Evolutionary conservation across 2,797 vertebrate species (phyloP).

Genomic region (Myripristis murdjan): DNA sequence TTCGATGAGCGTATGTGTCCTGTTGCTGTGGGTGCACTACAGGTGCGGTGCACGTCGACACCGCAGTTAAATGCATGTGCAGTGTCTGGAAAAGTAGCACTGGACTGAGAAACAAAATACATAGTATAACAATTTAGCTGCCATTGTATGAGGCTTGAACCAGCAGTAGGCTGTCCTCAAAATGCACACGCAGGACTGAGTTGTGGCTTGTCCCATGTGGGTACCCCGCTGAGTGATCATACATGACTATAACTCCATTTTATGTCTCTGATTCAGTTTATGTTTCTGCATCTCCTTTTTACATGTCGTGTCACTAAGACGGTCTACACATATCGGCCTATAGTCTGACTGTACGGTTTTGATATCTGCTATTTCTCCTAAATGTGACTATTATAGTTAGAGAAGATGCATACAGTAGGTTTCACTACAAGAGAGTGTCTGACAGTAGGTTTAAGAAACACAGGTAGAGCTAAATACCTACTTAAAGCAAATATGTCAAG

Average conservation of each 20-base stretch:
- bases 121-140: constrained; percentile 85
- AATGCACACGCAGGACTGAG: constrained; percentile 74
- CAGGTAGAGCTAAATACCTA: constrained; percentile 56
- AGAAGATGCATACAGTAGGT: constrained; percentile 40
- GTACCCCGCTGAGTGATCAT: constrained; percentile 50
- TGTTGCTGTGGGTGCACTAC: constrained; percentile 62
- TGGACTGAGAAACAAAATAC: constrained; percentile 75
- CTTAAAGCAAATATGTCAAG: constrained; percentile 60
- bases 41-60: constrained; percentile 49
- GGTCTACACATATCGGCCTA: constrained; percentile 21
- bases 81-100: constrained; percentile 66
- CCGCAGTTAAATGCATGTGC: constrained; percentile 77
- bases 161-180: constrained; percentile 68
- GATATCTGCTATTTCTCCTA: constrained; percentile 43
- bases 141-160: constrained; percentile 81
- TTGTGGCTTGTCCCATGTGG: constrained; percentile 36
- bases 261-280: constrained; percentile 58
- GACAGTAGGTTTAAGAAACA: constrained; percentile 45
- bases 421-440: constrained; percentile 52
- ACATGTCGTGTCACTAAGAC: constrained; percentile 41
- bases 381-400: constrained; percentile 11
- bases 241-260: constrained; percentile 42
- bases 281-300: constrained; percentile 44
- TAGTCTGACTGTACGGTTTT: constrained; percentile 43
- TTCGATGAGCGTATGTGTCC: constrained; percentile 80